Evolutionary conservation across 1,140 invertebrate species (phyloP), one percentile per base, ranked within the genome.

Genomic region (Acromyrmex heyeri): DNA sequence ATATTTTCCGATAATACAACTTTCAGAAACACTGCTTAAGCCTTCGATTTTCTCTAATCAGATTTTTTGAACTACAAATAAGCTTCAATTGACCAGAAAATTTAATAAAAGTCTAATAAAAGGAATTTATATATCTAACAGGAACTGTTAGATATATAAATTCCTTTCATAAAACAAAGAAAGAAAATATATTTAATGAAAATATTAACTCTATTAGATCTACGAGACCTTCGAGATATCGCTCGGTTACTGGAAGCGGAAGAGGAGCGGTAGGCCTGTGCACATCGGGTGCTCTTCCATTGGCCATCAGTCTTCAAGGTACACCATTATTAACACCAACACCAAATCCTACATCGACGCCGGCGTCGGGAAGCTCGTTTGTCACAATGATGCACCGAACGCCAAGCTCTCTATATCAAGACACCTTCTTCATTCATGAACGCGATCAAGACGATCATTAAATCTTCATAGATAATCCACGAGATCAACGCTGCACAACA

Each of bases 241-340:
- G 96, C 24, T 97, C 96, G 6, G 96, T 96, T 61, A 97, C 95
- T 48, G 96, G 97, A 90, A 95, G 95, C 85, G 89, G 87, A 59
- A 93, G 96, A 3, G 95, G 96, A 27, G 95, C 96, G 18, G 93
- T 96, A 57, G 95, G 96, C 87, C 90, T 96, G 30, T 96, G 96
- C 89, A 96, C 95, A 3, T 96, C 96, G 16, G 96, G 96, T 16
- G 95, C 96, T 2, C 93, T 97, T 12, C 96, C 96, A 7, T 87
- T 97, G 87, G 96, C 96, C 78, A 96, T 97, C 62, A 96, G 96
- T 90, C 95, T 96, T 70, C 96, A 96, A 90, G 96, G 96, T 14
- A 96, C 96, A 10, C 96, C 96, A 8, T 91, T 96, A 44, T 93
- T 96, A 85, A 96, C 96, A 57, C 95, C 96, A 59, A 94, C 93